Conservation (phyloP, 2,888 invertebrate species). For the Cenopis cana region DNA sequence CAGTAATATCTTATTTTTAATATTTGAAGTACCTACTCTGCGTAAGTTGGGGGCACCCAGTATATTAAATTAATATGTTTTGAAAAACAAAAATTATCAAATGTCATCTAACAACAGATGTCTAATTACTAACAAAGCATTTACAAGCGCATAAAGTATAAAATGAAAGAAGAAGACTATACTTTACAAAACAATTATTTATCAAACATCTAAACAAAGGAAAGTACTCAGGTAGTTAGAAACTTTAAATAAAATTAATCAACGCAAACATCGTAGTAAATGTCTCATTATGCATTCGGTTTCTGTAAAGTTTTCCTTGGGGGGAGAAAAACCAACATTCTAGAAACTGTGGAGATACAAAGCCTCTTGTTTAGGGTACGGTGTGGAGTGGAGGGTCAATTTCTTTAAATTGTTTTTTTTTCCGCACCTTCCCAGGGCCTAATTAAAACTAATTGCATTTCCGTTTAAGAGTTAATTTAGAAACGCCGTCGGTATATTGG, state of each 20-base stretch:
- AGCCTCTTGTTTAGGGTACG: conserved; percentile 43
- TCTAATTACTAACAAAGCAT: not conserved
- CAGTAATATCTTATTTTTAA: no score
- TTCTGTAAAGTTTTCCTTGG: conserved; percentile 36
- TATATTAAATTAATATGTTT: not conserved
- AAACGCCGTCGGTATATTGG: conserved; percentile 50
- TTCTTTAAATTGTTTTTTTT: conserved; percentile 60
- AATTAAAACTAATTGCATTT: conserved; percentile 76
- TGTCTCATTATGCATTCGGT: conserved; percentile 44
- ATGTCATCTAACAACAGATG: not conserved
- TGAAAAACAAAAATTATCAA: not conserved
- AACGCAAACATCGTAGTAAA: conserved; percentile 42
- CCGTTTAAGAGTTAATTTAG: conserved; percentile 70
- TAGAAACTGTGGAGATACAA: conserved; percentile 45
- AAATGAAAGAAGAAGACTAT: not conserved
- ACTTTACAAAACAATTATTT: conserved; percentile 22
- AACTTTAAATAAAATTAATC: conserved; percentile 44
- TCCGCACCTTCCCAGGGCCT: conserved; percentile 59
- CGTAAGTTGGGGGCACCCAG: no score
- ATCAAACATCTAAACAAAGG: conserved; percentile 31
- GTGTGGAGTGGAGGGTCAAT: conserved; percentile 45
- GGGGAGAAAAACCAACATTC: conserved; percentile 42
- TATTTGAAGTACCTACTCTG: no score
- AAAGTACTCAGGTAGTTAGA: conserved; percentile 39
- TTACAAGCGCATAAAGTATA: no score